Base-by-base conservation (phyloP, 2,888 invertebrate species). In the Yponomeuta cagnagella region DNA sequence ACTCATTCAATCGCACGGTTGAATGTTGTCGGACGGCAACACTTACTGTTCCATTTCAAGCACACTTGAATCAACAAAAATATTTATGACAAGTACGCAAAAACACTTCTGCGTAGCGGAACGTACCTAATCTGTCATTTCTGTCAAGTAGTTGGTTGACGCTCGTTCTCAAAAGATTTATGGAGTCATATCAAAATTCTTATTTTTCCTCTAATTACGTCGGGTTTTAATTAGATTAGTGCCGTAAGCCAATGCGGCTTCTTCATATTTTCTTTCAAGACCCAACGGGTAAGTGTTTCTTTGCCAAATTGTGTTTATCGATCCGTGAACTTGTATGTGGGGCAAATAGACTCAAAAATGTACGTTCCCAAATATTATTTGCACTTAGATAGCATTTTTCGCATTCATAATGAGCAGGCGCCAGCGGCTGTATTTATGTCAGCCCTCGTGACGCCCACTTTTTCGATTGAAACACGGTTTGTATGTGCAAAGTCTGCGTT, bases 341-440 rank as follows among this genome's bases (percentile, higher is more conserved):
- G 31, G 10, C 31, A 23, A 31, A 5, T 31, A 12, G 33, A 3
- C 10, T 65, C 4, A 23, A 10, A 65, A 10, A 30, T 12, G 12
- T 58, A 58, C 33, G 33, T 72, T 72, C 73, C 75, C 70, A 71
- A 73, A 72, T 74, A 77, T 76, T 74, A 75, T 64, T 69, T 48
- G 66, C 69, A 10, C 12, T 63, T 65, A 65, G 3, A 31, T 31
- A 4, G 65, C 65, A 33, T 9, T 31, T 65, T 65, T 65, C 33
- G 33, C 65, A 65, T 65, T 33, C 15, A 12, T 58, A 58, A 58
- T 58, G 52, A 58, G 52, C 52, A 58, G 52, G 52, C 52, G 52
- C 9, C 15, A 58, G 52, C 12, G 3, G 1, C 15, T 30, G n/a
- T 65, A 65, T 31, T 33, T 10, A 4, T 65, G 31, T 30, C 23